Base-by-base conservation (phyloP, 2,888 invertebrate genomes). In the Lepidochrysops patricia region DNA sequence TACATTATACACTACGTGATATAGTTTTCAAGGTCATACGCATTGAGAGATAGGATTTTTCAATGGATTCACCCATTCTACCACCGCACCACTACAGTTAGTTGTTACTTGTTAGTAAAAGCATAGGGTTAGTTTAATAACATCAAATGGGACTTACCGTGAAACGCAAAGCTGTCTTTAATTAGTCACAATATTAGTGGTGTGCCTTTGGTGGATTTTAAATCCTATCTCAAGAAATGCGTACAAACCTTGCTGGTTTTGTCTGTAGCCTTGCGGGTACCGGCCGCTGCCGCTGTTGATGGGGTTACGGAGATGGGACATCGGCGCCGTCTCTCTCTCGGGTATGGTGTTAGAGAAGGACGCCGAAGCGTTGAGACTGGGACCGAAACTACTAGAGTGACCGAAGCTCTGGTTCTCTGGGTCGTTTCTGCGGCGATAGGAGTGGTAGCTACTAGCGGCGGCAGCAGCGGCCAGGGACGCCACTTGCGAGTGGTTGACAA, bases 221-320 rank as follows among this genome's bases (percentile, higher is more conserved):
- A 75, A 82, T 79, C 80, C 82, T 82, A 81, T 84, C 82, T 84
- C 82, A 72, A 66, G 64, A 61, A 70, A 70, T 73, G 77, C 76
- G 77, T 82, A 88, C 86, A 82, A 83, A 90, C 90, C 90, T 90
- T 90, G 90, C 63, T 87, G 89, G 68, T 88, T 88, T 63, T 81
- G 89, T 65, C 89, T 76, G 71, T 88, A 87, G 69, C 88, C 89
- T 61, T 78, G 84, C 0, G 87, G 87, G 66, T 85, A 85, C 70
- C 90, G 72, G 57, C 87, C 88, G 67, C 88, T 89, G 67, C 89
- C 89, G 5, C 83, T 64, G 70, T 88, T 88, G 48, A 85, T 71
- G 9, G 83, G 84, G 67, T 82, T 85, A 64, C 90, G 73, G 57
- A 90, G 73, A 70, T 90, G 90, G 0, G 89, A 79, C 90, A 90